Evolutionary conservation across 2,797 vertebrate genomes (phyloP).

Genomic region (Iguana delicatissima): DNA sequence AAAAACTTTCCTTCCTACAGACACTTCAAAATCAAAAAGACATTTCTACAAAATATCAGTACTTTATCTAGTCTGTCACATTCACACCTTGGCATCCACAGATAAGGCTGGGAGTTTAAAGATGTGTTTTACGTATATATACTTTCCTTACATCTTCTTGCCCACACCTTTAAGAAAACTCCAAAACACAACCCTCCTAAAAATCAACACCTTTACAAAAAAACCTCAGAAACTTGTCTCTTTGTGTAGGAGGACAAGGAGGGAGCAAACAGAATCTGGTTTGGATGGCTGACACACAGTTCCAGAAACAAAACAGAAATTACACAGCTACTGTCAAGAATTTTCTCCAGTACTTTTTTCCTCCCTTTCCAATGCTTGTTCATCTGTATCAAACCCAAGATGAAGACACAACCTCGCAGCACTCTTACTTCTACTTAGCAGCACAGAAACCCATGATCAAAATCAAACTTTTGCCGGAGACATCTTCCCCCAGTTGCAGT

Average conservation of each 20-base stretch:
- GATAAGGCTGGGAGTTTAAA: not conserved
- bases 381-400: not conserved
- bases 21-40: not conserved
- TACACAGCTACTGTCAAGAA: not conserved
- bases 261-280: not conserved
- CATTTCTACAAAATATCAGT: not conserved
- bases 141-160: not conserved
- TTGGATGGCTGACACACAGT: not conserved
- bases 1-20: not conserved
- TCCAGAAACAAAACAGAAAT: not conserved
- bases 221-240: slow-evolving; percentile 8
- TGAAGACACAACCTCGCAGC: not conserved
- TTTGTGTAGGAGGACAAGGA: too few species aligned
- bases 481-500: not conserved
- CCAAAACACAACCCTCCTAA: not conserved
- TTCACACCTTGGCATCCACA: not conserved
- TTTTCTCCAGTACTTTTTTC: not conserved
- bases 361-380: not conserved
- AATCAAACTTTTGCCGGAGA: slow-evolving; percentile 13
- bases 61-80: not conserved
- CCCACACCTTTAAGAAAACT: not conserved
- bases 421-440: not conserved
- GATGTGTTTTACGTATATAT: not conserved
- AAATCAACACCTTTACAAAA: slow-evolving; percentile 49
- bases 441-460: slow-evolving; percentile 1